phyloP scores from a whole-genome alignment of 1,140 invertebrate species.

The Colletes gigas region DNA sequence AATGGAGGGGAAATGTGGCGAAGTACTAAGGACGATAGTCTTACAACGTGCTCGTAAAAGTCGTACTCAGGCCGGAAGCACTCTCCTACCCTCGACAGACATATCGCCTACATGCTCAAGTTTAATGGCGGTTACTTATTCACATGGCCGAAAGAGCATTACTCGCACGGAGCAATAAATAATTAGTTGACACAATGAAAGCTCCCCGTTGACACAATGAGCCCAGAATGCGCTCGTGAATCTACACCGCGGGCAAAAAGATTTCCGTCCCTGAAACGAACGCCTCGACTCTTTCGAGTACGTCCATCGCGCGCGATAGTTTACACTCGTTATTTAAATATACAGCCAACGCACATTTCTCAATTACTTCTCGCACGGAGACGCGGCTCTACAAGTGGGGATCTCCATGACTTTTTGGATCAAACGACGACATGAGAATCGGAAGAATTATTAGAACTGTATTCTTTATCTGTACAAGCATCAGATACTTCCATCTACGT shows the following conservation, averaged over 20 bases:
- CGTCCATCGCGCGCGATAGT: neutral
- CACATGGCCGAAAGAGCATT: slow-evolving; percentile 51
- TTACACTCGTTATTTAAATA: too few relatives aligned
- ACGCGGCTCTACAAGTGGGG: too few relatives aligned
- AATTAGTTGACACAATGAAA: slow-evolving; percentile 49
- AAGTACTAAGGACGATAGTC: slow-evolving; percentile 41
- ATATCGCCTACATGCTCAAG: slow-evolving; percentile 48
- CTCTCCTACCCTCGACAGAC: slow-evolving; percentile 49
- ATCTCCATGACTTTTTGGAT: too few relatives aligned
- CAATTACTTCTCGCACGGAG: too few relatives aligned
- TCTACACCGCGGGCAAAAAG: neutral
- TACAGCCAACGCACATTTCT: too few relatives aligned
- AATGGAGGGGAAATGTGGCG: slow-evolving; percentile 22
- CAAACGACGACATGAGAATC: too few relatives aligned
- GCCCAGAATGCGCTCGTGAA: neutral
- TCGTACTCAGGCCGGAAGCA: slow-evolving; percentile 43
- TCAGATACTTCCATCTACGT: too few relatives aligned
- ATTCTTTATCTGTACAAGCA: too few relatives aligned
- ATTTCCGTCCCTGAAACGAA: neutral
- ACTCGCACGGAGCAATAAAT: slow-evolving; percentile 54
- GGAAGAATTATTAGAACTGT: too few relatives aligned
- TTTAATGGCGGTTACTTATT: slow-evolving; percentile 59
- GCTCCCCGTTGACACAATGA: slow-evolving; percentile 14
- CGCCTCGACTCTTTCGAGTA: too few relatives aligned
- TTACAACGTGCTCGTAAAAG: slow-evolving; percentile 52